Evolutionary conservation across 2,888 invertebrate genomes (phyloP).

Genomic region (Ichneumoninae sp.): DNA sequence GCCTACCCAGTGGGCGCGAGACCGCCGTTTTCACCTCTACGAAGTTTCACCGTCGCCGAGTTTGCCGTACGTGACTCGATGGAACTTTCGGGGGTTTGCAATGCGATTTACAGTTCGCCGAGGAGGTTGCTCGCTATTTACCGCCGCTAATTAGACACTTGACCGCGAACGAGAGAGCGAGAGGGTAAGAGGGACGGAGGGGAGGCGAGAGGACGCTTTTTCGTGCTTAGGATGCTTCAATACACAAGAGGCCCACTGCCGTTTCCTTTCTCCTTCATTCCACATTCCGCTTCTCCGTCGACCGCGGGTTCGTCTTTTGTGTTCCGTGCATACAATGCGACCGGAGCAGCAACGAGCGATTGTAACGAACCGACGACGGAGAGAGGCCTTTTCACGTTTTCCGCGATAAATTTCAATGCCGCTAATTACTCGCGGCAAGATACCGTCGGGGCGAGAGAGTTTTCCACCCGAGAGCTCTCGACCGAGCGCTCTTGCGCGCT

Average conservation of each 20-base stretch:
- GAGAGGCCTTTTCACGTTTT: not conserved
- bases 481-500: not conserved
- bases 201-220: constrained; percentile 7
- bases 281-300: not conserved
- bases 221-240: not conserved
- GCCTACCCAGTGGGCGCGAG: not conserved
- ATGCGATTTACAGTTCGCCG: constrained; percentile 35
- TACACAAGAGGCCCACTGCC: not conserved
- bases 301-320: not conserved
- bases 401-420: not conserved
- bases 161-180: constrained; percentile 24
- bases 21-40: not conserved
- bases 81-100: constrained; percentile 19
- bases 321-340: not conserved
- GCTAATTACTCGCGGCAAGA: not conserved
- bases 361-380: not conserved
- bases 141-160: constrained; percentile 43
- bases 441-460: not conserved
- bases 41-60: not conserved
- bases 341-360: not conserved
- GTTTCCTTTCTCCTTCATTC: constrained; percentile 2
- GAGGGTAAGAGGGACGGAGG: not conserved
- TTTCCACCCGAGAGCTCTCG: not conserved
- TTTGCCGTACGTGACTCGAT: not conserved
- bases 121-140: constrained; percentile 25